Base-by-base conservation (phyloP, 2,797 vertebrate genomes). In the Etheostoma nigrum region DNA sequence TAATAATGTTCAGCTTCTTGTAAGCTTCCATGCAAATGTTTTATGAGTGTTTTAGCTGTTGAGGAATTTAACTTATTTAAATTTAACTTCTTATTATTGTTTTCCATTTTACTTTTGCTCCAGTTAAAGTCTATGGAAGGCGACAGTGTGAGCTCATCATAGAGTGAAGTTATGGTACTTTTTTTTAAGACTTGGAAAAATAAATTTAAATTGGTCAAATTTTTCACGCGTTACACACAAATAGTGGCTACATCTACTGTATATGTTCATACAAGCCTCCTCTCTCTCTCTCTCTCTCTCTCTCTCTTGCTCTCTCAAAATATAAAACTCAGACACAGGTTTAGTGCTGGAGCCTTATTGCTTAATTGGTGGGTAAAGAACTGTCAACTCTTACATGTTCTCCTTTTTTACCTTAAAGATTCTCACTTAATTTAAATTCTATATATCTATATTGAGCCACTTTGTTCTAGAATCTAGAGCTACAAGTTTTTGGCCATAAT, bases 381-480 rank as follows among this genome's bases (percentile, higher is more conserved):
- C 51, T 67, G 40, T 63, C 54, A 72, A 12, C 18, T 23, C n/a
- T 44, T 48, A 61, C 45, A 67, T 60, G 36, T 36, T 51, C 2
- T 30, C 6, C 52, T 30, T 61, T 57, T 51, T 51, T 16, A 19
- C 36, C 36, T 14, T 18, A 59, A 63, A 76, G 15, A 55, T 61
- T 61, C 7, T 25, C n/a, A 19, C 16, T 78, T 47, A 23, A 67
- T 67, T 54, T 33, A 51, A 80, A 54, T 42, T 48, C 42, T 44
- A 44, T 4, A 36, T n/a, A 27, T 55, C 65, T 49, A 42, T 21
- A 68, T 67, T 67, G 36, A 53, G 60, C 4, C n/a, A 5, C 42
- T 67, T 15, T 23, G 30, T 19, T 64, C 8, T 6, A n/a, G 67
- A n/a, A 36, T 25, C 21, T n/a, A 64, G 49, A 7, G 19, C 5